Conservation (phyloP, 2,113 vertebrate species). For the Deroptyus accipitrinus region DNA sequence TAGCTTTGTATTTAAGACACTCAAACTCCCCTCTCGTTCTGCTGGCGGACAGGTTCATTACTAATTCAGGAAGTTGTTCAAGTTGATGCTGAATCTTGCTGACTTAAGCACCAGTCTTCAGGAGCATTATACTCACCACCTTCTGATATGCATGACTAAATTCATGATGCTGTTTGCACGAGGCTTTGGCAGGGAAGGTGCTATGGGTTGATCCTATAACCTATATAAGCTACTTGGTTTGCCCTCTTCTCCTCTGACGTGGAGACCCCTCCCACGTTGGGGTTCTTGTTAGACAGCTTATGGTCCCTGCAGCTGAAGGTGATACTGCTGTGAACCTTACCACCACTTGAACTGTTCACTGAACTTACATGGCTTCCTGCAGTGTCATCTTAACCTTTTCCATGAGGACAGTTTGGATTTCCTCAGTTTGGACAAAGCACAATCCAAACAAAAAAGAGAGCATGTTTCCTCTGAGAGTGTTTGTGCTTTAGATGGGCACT, state of each 20-base stretch:
- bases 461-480: not conserved
- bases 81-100: not conserved
- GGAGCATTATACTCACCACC: not conserved
- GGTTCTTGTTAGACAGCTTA: not conserved
- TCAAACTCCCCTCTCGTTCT: not conserved
- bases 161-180: not conserved
- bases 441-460: not conserved
- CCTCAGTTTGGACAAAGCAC: slow-evolving; percentile 1
- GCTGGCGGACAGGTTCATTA: not conserved
- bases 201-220: not conserved
- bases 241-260: not conserved
- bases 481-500: slow-evolving; percentile 19
- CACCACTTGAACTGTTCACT: slow-evolving; percentile 2
- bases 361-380: not conserved
- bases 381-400: slow-evolving; percentile 27
- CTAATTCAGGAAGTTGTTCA: not conserved
- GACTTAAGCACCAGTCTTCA: not conserved
- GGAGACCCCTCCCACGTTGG: rapidly evolving
- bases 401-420: not conserved
- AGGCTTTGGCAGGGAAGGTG: not conserved
- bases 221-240: not conserved
- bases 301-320: not conserved
- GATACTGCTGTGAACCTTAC: not conserved
- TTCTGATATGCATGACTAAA: not conserved
- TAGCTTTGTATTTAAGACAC: not conserved